A percentile compares a stretch with the other conserved stretches of the same genome.
These are phyloP conservation scores for Epizoanthus rinbou DNA, from an alignment of 92 coral and sea anemone species.

Conservation along the genomic window DNA sequence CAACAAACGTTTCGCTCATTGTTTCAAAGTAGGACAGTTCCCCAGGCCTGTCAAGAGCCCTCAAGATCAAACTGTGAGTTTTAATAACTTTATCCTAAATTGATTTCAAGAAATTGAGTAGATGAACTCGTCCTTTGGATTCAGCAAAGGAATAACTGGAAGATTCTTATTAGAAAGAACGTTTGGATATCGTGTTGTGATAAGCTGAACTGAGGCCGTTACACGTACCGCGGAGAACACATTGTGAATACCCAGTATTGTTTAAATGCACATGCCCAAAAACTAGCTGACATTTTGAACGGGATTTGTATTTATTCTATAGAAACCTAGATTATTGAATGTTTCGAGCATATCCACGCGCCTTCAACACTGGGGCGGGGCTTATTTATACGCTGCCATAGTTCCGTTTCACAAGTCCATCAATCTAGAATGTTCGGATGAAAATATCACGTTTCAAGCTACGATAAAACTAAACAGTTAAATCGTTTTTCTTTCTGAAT, in stretches of 20 bases:
- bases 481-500: neutral
- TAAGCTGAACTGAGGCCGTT: slow-evolving; percentile 8
- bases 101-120: neutral
- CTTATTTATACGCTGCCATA: slow-evolving; percentile 3
- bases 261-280: slow-evolving; percentile 27
- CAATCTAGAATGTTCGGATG: no score
- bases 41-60: slow-evolving; percentile 34
- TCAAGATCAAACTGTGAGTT: neutral
- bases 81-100: neutral
- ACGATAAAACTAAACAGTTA: neutral
- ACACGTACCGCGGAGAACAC: neutral
- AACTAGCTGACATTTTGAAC: slow-evolving; percentile 2
- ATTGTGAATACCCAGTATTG: slow-evolving; percentile 33
- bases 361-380: slow-evolving; percentile 2
- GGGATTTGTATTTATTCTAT: neutral
- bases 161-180: no score
- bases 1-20: slow-evolving; percentile 4
- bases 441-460: neutral
- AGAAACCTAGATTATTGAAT: slow-evolving; percentile 2
- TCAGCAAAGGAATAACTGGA: neutral
- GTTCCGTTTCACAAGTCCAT: slow-evolving; percentile 15
- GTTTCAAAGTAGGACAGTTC: slow-evolving; percentile 30
- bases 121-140: neutral
- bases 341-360: neutral
- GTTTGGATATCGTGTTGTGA: neutral